A percentile compares a stretch with the other conserved stretches of the same genome.
These are phyloP conservation scores for Calliphora vomitoria DNA, from an alignment of 2,888 invertebrate species.

Conservation along the genomic window DNA sequence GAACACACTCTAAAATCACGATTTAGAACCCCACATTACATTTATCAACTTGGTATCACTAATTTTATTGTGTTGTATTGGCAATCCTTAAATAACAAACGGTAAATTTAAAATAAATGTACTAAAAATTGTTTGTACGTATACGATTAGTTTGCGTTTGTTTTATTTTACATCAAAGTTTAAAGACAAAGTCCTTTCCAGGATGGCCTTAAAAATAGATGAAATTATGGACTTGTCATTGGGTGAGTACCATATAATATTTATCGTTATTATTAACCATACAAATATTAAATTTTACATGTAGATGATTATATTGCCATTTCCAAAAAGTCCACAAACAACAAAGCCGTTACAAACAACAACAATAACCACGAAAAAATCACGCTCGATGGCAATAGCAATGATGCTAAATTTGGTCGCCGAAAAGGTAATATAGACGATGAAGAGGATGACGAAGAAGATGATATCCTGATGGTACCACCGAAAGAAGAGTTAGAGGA, in stretches of 20 bases:
- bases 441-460: constrained; percentile 67
- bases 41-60: too few relatives aligned
- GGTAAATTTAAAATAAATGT: constrained; percentile 62
- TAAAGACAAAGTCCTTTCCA: constrained; percentile 54
- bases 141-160: constrained; percentile 20
- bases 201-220: constrained; percentile 71
- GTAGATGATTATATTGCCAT: constrained; percentile 72
- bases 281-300: background rate
- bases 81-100: constrained; percentile 32
- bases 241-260: constrained; percentile 63
- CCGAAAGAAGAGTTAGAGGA: constrained; percentile 26
- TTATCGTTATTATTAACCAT: background rate
- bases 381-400: constrained; percentile 8
- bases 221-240: constrained; percentile 75
- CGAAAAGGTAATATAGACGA: constrained; percentile 64
- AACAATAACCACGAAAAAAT: constrained; percentile 6
- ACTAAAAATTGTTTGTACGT: constrained; percentile 1
- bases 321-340: constrained; percentile 46
- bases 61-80: background rate
- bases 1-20: too few relatives aligned
- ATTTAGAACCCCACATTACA: too few relatives aligned
- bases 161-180: background rate
- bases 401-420: constrained; percentile 69
- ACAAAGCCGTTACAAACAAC: background rate
- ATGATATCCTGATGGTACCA: constrained; percentile 5